These are phyloP conservation scores for Oscheius sp. DNA, from an alignment of 2,888 invertebrate species.

Conservation along the genomic window DNA sequence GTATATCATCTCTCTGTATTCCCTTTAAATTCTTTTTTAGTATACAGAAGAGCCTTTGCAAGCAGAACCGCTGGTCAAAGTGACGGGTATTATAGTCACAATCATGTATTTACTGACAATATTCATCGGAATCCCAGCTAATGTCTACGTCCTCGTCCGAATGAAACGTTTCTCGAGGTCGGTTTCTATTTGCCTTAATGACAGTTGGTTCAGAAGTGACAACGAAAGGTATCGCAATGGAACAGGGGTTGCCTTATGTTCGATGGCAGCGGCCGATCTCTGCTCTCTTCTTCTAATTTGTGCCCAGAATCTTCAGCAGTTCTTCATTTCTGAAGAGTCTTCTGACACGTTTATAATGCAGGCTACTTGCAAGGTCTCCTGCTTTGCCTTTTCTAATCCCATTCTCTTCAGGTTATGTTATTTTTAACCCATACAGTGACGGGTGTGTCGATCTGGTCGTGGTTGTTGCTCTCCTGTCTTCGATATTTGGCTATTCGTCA, in stretches of 20 bases:
- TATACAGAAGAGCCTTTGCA: conserved; percentile 9
- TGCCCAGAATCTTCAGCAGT: conserved; percentile 46
- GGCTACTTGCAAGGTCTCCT: conserved; percentile 43
- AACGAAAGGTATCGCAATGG: conserved; percentile 50
- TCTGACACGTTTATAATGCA: conserved; percentile 27
- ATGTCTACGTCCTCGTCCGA: conserved; percentile 36
- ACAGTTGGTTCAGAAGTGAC: conserved; percentile 25
- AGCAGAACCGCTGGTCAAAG: conserved; percentile 15
- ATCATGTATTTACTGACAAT: conserved; percentile 32
- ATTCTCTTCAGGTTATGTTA: conserved; percentile 40
- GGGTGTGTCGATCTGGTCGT: conserved; percentile 49
- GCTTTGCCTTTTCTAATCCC: neutral
- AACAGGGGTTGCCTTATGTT: conserved; percentile 48
- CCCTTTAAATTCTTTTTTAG: neutral
- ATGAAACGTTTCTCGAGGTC: conserved; percentile 34
- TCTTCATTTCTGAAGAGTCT: conserved; percentile 1
- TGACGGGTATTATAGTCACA: conserved; percentile 12
- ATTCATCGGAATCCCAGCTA: conserved; percentile 36
- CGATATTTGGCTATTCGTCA: conserved; percentile 52
- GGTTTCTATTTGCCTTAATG: neutral
- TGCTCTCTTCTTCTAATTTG: conserved; percentile 47
- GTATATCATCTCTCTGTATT: neutral
- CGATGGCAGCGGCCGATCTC: conserved; percentile 49
- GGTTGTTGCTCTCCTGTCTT: conserved; percentile 51
- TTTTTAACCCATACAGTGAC: conserved; percentile 52